Conservation (phyloP, 2,113 vertebrate species). For the Ophthalmolycus amberensis region DNA sequence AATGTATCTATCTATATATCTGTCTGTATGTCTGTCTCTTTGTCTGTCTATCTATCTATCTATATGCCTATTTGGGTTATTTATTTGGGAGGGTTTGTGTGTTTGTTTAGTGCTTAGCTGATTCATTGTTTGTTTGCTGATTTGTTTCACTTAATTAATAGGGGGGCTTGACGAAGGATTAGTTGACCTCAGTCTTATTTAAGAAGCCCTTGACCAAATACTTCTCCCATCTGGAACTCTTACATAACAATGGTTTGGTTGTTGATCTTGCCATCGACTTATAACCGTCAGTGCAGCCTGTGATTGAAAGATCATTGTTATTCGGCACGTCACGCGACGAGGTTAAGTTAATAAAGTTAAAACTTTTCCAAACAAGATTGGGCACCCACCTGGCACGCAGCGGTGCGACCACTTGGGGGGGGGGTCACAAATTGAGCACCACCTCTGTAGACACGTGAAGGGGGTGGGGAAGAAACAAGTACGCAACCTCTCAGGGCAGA, state of each 20-base stretch:
- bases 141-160: slow-evolving; percentile 40
- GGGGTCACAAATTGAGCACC: slow-evolving; percentile 47
- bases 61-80: background rate
- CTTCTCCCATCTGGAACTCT: slow-evolving; percentile 2
- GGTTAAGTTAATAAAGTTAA: slow-evolving; percentile 47
- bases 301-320: slow-evolving; percentile 31
- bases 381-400: slow-evolving; percentile 49
- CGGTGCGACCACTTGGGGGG: slow-evolving; percentile 25
- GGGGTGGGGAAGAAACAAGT: slow-evolving; percentile 64
- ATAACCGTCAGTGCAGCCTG: slow-evolving; percentile 4
- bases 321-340: slow-evolving; percentile 13
- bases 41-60: background rate
- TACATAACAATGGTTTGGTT: background rate
- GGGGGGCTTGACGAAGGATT: background rate
- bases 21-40: background rate
- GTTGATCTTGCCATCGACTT: slow-evolving; percentile 17
- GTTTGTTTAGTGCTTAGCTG: slow-evolving; percentile 21
- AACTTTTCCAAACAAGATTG: slow-evolving; percentile 16
- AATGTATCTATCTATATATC: background rate
- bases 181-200: background rate
- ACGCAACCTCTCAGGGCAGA: slow-evolving; percentile 84
- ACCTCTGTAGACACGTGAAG: slow-evolving; percentile 42
- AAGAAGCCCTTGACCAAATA: slow-evolving; percentile 5
- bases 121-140: slow-evolving; percentile 27
- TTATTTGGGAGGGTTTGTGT: background rate